Percentiles rank a stretch among this genome's conserved stretches.
These are phyloP conservation scores for Sebastes iracundus DNA, from an alignment of 2,797 vertebrate species.

Conservation along the genomic window DNA sequence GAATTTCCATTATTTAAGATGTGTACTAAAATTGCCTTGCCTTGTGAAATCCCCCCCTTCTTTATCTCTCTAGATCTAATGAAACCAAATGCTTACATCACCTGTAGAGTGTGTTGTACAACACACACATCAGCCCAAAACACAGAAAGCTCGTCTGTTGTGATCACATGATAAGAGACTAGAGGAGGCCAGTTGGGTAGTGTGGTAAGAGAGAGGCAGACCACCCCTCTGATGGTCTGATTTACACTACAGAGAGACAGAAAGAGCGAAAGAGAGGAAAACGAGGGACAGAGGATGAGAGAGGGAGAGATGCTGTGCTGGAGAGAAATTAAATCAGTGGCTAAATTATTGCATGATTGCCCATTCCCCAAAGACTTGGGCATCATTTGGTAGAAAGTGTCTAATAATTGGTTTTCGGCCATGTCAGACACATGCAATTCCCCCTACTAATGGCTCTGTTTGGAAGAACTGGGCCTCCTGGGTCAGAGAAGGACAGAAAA, in stretches of 20 bases:
- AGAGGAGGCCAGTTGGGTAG: conserved; percentile 68
- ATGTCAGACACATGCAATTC: conserved; percentile 99
- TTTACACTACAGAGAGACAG: conserved; percentile 64
- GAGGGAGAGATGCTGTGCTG: conserved; percentile 60
- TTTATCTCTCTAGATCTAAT: conserved; percentile 63
- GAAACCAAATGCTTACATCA: conserved; percentile 28
- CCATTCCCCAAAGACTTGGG: conserved; percentile 96
- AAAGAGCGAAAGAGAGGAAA: conserved; percentile 57
- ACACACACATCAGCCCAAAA: conserved; percentile 1
- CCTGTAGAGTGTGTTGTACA: conserved; percentile 8
- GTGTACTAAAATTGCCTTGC: conserved; percentile 7
- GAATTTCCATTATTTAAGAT: neutral
- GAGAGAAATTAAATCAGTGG: conserved; percentile 99
- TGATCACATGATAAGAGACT: conserved; percentile 80
- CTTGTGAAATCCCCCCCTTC: conserved; percentile 71
- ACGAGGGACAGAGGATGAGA: conserved; percentile 46
- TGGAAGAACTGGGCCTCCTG: conserved; percentile 91
- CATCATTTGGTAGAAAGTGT: conserved; percentile 99
- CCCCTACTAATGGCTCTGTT: conserved; percentile 94
- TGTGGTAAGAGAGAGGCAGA: conserved; percentile 36
- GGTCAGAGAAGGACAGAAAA: conserved; percentile 91
- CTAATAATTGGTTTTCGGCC: conserved; percentile 99
- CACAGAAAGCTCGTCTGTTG: conserved; percentile 51
- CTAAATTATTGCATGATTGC: conserved; percentile 99
- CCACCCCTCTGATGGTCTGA: conserved; percentile 31